Conservation (phyloP, 2,113 vertebrate genomes). For the Ceuthmochares aereus region DNA sequence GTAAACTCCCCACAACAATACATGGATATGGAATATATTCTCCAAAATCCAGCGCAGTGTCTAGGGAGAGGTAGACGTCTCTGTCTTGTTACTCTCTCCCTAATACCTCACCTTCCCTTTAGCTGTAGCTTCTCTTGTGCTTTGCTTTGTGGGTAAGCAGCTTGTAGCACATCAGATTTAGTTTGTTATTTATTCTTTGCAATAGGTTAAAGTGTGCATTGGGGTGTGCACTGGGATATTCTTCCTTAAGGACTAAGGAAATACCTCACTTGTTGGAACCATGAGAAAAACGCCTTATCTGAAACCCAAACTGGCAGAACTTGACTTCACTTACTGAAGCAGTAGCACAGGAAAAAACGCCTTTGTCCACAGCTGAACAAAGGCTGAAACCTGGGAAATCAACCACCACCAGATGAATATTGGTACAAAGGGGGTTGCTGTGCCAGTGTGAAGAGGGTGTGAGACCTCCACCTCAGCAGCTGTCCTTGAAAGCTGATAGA, state of each 20-base stretch:
- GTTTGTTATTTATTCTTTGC: conserved; percentile 43
- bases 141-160: not conserved
- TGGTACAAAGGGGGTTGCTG: not conserved
- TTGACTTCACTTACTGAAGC: not conserved
- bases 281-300: not conserved
- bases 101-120: not conserved
- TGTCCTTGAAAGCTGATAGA: conserved; percentile 45
- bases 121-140: not conserved
- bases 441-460: not conserved
- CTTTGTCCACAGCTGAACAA: not conserved
- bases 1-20: not conserved
- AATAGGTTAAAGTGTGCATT: conserved; percentile 11
- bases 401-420: not conserved
- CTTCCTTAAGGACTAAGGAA: not conserved
- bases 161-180: conserved; percentile 11
- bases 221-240: conserved; percentile 60
- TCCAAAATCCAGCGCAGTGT: not conserved
- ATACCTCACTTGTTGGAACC: not conserved
- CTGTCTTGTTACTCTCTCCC: not conserved
- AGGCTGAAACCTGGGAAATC: not conserved
- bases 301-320: not conserved
- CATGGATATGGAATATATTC: not conserved
- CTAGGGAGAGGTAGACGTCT: not conserved
- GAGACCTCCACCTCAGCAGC: not conserved
- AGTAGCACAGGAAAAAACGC: not conserved